These are phyloP conservation scores for Hirudo medicinalis DNA, from an alignment of 1,140 invertebrate genomes.

Conservation along the genomic window DNA sequence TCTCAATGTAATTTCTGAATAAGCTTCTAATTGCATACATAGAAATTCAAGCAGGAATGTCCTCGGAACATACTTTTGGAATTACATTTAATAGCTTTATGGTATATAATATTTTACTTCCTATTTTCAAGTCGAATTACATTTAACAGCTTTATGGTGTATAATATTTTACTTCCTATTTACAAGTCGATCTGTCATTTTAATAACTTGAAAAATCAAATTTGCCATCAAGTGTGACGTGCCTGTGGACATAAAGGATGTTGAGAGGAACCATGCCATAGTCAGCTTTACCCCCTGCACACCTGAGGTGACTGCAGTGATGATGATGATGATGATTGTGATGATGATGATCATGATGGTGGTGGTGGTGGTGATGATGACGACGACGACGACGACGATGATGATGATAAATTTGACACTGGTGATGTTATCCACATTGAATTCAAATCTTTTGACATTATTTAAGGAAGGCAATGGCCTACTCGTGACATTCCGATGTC, in stretches of 20 bases:
- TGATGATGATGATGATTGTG: not conserved
- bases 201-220: no score
- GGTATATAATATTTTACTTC: no score
- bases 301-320: conserved; percentile 44
- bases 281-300: conserved; percentile 62
- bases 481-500: conserved; percentile 68
- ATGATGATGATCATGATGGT: conserved; percentile 3
- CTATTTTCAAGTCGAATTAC: no score
- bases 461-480: conserved; percentile 57
- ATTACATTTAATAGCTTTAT: no score
- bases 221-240: conserved; percentile 53
- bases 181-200: no score
- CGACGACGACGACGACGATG: no score
- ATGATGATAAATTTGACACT: not conserved
- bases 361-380: not conserved
- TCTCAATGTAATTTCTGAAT: no score
- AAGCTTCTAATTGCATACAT: no score
- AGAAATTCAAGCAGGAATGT: no score
- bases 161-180: no score
- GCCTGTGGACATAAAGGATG: conserved; percentile 65
- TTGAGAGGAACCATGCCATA: conserved; percentile 73
- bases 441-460: conserved; percentile 21
- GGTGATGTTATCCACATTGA: conserved; percentile 8
- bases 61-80: no score
- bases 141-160: no score